Evolutionary conservation across 2,888 invertebrate species (phyloP), one percentile per base, ranked within the genome.

Genomic region (Ecliptopera silaceata): DNA sequence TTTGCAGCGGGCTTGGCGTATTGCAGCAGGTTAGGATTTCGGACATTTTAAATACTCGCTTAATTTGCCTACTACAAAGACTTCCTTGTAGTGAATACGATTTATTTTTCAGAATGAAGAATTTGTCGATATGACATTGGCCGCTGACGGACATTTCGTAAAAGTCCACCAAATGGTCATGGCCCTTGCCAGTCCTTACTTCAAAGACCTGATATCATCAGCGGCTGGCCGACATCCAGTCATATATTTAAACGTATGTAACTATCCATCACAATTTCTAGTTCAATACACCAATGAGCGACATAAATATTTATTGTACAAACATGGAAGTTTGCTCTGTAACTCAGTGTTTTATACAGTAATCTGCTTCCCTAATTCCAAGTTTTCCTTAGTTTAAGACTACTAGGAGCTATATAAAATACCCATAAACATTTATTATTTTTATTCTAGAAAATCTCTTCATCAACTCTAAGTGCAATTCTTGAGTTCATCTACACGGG

Each of bases 71-170:
- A 39, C 17, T 6, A 11, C 18, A 8, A 11, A 12, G 18, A 11
- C 18, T n/a, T 11, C n/a, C n/a, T 39, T 15, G 1, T 1, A 18
- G 5, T 39, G 20, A 6, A n/a, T 12, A 4, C 10, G 5, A 34
- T 13, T 17, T 18, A n/a, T n/a, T 42, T 74, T 74, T 15, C 72
- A 91, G 91, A 88, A 83, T 73, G 87, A 83, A 52, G 89, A 90
- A 58, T 90, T 91, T 71, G 91, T 91, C 32, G 91, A 91, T 55
- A 85, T 91, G 88, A 91, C 91, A 0, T 63, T 91, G 29, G 91
- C 90, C 8, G 90, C 90, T 1, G 89, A 91, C 42, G 91, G 90
- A 1, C 88, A 88, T 59, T 70, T 81, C 52, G 90, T 91, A 8
- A 91, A 88, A 63, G 91, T 90, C 1, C 91, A 91, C 57, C 88